Evolutionary conservation across 2,888 invertebrate species (phyloP).

Genomic region (Allygus modestus): DNA sequence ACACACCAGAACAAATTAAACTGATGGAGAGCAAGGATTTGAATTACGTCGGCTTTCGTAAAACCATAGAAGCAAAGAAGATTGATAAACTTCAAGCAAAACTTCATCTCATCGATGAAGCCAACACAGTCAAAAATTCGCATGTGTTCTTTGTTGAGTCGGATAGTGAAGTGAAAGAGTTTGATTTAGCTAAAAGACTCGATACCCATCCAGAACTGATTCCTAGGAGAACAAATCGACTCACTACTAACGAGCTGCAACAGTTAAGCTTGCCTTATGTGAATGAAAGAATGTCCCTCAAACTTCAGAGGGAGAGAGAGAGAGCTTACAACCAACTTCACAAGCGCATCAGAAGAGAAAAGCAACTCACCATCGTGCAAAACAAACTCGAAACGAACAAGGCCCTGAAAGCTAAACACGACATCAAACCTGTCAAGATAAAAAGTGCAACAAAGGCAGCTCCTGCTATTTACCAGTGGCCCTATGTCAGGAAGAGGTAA

Average conservation of each 20-base stretch:
- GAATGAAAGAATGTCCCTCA: constrained; percentile 75
- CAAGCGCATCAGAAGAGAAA: constrained; percentile 87
- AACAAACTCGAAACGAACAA: constrained; percentile 87
- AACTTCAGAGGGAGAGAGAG: constrained; percentile 78
- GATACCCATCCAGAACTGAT: constrained; percentile 87
- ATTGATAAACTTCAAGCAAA: constrained; percentile 85
- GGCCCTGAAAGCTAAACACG: constrained; percentile 81
- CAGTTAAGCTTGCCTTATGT: constrained; percentile 80
- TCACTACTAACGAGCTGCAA: constrained; percentile 79
- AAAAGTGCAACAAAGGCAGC: constrained; percentile 80
- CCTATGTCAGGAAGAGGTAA: constrained; percentile 88
- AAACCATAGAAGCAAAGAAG: constrained; percentile 89
- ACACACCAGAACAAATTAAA: constrained; percentile 89
- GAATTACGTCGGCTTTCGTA: constrained; percentile 92
- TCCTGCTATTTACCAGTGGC: constrained; percentile 89
- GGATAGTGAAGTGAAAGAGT: constrained; percentile 78
- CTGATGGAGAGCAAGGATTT: constrained; percentile 95
- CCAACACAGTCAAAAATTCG: constrained; percentile 82
- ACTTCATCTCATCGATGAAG: constrained; percentile 89
- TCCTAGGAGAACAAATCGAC: constrained; percentile 83
- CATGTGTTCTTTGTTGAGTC: constrained; percentile 87
- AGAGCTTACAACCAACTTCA: constrained; percentile 85
- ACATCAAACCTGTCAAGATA: constrained; percentile 81
- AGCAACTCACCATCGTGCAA: constrained; percentile 85
- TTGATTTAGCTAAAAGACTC: constrained; percentile 84